phyloP scores from a whole-genome alignment of 1,140 invertebrate species.

The Tribolium castaneum region DNA sequence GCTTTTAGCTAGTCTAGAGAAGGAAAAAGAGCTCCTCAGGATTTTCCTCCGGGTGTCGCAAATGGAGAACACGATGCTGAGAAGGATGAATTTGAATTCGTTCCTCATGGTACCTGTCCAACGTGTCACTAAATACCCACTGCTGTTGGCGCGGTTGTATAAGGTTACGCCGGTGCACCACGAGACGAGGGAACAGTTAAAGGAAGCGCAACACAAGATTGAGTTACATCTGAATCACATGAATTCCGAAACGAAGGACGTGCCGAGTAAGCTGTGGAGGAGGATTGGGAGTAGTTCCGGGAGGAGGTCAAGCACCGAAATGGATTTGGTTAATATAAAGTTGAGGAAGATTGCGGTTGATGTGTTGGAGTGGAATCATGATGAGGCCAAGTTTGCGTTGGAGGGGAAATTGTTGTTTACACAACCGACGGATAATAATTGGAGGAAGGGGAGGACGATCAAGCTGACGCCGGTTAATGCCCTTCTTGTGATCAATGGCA shows the following conservation, averaged over 20 bases:
- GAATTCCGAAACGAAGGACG: constrained; percentile 92
- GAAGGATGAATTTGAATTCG: constrained; percentile 96
- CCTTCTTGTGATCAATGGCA: constrained; percentile 87
- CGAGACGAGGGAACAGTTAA: constrained; percentile 78
- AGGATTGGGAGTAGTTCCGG: constrained; percentile 85
- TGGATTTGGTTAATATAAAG: constrained; percentile 89
- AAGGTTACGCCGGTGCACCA: constrained; percentile 90
- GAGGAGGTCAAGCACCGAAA: constrained; percentile 77
- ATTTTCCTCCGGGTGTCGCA: constrained; percentile 96
- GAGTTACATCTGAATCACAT: constrained; percentile 94
- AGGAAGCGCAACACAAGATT: constrained; percentile 90
- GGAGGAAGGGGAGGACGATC: constrained; percentile 86
- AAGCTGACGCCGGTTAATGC: constrained; percentile 89
- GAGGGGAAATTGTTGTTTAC: constrained; percentile 88
- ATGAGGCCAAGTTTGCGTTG: constrained; percentile 87
- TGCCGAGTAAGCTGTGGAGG: constrained; percentile 90
- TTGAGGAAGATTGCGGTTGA: constrained; percentile 92
- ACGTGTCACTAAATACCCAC: constrained; percentile 92
- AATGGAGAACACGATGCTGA: constrained; percentile 93
- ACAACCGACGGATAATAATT: constrained; percentile 89
- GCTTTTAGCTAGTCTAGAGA: constrained; percentile 90
- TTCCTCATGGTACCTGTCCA: constrained; percentile 96
- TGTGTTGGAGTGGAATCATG: constrained; percentile 92
- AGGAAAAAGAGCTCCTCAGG: constrained; percentile 93
- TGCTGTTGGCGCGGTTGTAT: constrained; percentile 87